A percentile compares a stretch with the other conserved stretches of the same genome.
Evolutionary conservation across 2,797 vertebrate species (phyloP).

Genomic region (Prionace glauca): DNA sequence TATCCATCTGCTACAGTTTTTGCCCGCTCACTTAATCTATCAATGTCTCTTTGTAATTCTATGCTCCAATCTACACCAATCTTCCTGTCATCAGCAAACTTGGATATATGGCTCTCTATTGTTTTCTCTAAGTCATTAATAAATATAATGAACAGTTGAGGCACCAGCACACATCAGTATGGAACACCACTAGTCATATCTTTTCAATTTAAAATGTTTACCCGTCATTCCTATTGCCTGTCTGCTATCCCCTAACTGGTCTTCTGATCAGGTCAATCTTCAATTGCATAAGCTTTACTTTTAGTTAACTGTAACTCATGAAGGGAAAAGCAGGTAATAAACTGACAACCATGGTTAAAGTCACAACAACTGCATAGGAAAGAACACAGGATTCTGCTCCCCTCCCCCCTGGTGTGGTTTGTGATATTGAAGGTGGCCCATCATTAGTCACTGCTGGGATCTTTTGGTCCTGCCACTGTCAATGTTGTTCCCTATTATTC

Average conservation of each 20-base stretch:
- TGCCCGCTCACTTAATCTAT: conserved; percentile 5
- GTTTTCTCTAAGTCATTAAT: background rate
- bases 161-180: background rate
- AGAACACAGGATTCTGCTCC: background rate
- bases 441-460: no score
- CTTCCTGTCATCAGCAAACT: background rate
- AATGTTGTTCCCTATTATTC: no score
- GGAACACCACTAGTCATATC: background rate
- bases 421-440: no score
- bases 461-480: no score
- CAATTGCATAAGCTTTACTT: background rate
- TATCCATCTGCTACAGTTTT: conserved; percentile 13
- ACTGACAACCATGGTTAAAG: background rate
- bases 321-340: background rate
- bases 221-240: background rate
- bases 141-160: background rate
- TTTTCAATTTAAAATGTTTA: background rate
- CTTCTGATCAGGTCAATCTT: background rate
- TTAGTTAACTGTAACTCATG: background rate
- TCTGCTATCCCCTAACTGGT: no score
- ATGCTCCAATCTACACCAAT: background rate
- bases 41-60: background rate
- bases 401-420: no score
- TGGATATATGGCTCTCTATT: background rate
- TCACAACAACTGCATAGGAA: background rate